Evolutionary conservation across 2,888 invertebrate species (phyloP), one percentile per base, ranked within the genome.

Genomic region (Ophion ellenae): DNA sequence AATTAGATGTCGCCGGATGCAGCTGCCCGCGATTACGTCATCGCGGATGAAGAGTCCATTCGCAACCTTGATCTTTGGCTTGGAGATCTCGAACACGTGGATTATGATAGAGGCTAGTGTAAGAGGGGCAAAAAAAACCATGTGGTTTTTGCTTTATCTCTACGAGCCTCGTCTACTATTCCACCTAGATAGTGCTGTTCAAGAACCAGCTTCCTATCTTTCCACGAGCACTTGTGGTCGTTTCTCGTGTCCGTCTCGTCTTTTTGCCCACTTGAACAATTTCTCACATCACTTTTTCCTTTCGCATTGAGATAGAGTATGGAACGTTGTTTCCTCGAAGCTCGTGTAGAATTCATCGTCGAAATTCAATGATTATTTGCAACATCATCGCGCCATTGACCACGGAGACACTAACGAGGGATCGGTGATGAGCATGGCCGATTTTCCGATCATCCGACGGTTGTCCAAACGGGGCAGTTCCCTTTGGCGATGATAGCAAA

Each of bases 1-100:
- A 93, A 93, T 93, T 93, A 93, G 91, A 90, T 90, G 92, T 90
- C 92, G 90, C 92, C 93, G 93, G 92, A 93, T 93, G 93, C 93
- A 93, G 93, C 93, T 93, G 93, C 91, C 90, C 89, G 89, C 88
- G 90, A 90, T 93, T 92, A 91, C 93, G 92, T 93, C 93, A 93
- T 90, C 71, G 88, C 87, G 75, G 78, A 71, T 75, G 87, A 81
- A 70, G 89, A 90, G 90, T 90, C 88, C 90, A 89, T 90, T 89
- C 83, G 89, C 90, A 93, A 91, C 93, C 93, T 93, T 93, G 93
- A 93, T 93, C 92, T 92, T 90, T 87, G 83, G 81, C 86, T 74
- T 17, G 66, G 28, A 59, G 69, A 74, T 86, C 78, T 78, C 78
- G 64, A 20, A 28, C 66, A 70, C 61, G 36, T 66, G 59, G 74